Evolutionary conservation across 2,797 vertebrate species (phyloP).

Genomic region (Cynopterus sphinx): DNA sequence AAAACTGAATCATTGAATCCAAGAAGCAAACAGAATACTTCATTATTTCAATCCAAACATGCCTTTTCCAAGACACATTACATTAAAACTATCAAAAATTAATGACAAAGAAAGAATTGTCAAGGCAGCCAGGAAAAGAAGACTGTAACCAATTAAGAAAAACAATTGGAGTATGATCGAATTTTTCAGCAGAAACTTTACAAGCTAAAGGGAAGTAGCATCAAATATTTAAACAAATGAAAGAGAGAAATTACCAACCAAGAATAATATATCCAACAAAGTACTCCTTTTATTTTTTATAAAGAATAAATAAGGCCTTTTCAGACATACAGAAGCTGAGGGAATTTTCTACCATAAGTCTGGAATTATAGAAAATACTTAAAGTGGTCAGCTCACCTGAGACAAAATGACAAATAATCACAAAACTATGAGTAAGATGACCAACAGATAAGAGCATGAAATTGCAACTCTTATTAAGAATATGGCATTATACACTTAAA

Average conservation of each 20-base stretch:
- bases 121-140: not conserved
- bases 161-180: not conserved
- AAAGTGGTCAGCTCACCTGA: no score
- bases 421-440: no score
- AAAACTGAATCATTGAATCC: not conserved
- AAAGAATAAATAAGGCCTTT: no score
- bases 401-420: no score
- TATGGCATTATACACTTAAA: no score
- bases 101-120: not conserved
- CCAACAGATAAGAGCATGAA: no score
- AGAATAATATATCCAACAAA: not conserved
- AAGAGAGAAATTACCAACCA: not conserved
- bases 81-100: not conserved
- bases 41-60: not conserved
- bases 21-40: not conserved
- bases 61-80: not conserved
- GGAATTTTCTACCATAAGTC: no score
- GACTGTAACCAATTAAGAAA: not conserved
- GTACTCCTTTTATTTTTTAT: no score
- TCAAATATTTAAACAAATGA: not conserved
- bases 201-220: not conserved
- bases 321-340: no score
- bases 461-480: no score
- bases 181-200: not conserved
- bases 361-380: no score